Conservation (phyloP, 2,113 vertebrate genomes). For the Misgurnus mizolepis region DNA sequence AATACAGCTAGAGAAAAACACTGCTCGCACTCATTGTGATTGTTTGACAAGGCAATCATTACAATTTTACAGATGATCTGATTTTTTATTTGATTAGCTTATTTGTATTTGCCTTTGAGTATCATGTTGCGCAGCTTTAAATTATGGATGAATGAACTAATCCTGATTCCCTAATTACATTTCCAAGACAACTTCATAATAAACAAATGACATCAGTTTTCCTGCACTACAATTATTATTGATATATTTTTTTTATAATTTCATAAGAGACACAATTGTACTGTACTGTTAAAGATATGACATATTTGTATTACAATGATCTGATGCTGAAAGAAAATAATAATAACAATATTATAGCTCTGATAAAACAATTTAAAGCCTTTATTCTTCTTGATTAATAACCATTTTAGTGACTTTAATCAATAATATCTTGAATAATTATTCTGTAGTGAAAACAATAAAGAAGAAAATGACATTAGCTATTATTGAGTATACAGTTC, state of each 20-base stretch:
- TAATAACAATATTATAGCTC: no score
- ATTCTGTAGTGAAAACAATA: background rate
- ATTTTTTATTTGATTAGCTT: background rate
- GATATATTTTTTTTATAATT: no score
- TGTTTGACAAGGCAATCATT: background rate
- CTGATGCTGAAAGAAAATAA: background rate
- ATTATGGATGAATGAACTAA: background rate
- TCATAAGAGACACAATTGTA: no score
- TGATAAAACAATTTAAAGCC: no score
- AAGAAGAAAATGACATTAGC: background rate
- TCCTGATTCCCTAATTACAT: background rate
- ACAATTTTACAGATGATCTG: background rate
- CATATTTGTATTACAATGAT: background rate
- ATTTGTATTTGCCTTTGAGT: background rate
- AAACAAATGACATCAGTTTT: background rate
- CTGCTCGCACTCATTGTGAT: background rate
- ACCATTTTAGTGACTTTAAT: no score
- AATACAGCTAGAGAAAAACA: constrained; percentile 64
- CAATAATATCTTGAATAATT: background rate
- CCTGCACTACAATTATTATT: no score
- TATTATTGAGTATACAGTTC: background rate
- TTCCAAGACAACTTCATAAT: background rate
- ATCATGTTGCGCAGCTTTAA: background rate
- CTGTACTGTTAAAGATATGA: no score
- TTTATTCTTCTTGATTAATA: no score